Evolutionary conservation across 2,888 invertebrate species (phyloP).

Genomic region (Morinoia aosen): DNA sequence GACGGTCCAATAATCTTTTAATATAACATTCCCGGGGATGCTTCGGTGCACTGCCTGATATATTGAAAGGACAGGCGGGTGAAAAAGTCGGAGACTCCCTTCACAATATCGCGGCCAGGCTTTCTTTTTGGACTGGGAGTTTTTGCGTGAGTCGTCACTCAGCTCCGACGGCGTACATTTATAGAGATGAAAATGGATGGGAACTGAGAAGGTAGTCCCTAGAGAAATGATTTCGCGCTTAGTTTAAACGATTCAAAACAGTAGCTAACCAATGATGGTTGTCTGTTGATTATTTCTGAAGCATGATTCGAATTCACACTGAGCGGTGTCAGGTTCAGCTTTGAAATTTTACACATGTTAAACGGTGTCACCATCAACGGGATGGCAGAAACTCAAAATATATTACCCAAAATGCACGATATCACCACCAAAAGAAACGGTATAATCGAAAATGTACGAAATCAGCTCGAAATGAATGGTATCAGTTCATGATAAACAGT

Average conservation of each 20-base stretch:
- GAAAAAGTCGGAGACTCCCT: not conserved
- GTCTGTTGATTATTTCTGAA: not conserved
- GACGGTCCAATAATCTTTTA: conserved; percentile 39
- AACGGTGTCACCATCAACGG: not conserved
- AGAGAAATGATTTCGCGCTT: not conserved
- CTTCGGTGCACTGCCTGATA: conserved; percentile 8
- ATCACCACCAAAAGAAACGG: not conserved
- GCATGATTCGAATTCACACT: not conserved
- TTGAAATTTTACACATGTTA: not conserved
- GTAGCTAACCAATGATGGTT: not conserved
- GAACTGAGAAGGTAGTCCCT: not conserved
- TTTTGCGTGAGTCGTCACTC: conserved; percentile 24
- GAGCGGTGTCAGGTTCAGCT: not conserved
- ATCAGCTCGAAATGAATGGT: not conserved
- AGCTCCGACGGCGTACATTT: not conserved
- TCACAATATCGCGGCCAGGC: conserved; percentile 26
- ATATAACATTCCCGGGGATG: conserved; percentile 1
- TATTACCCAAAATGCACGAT: not conserved
- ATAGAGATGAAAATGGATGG: not conserved
- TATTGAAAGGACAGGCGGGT: conserved; percentile 21
- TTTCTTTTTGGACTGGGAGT: not conserved
- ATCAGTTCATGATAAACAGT: no score
- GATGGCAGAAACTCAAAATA: no score
- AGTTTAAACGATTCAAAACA: not conserved
- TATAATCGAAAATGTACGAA: not conserved